Evolutionary conservation across 2,113 vertebrate species (phyloP).

Genomic region (Recurvirostra avosetta): DNA sequence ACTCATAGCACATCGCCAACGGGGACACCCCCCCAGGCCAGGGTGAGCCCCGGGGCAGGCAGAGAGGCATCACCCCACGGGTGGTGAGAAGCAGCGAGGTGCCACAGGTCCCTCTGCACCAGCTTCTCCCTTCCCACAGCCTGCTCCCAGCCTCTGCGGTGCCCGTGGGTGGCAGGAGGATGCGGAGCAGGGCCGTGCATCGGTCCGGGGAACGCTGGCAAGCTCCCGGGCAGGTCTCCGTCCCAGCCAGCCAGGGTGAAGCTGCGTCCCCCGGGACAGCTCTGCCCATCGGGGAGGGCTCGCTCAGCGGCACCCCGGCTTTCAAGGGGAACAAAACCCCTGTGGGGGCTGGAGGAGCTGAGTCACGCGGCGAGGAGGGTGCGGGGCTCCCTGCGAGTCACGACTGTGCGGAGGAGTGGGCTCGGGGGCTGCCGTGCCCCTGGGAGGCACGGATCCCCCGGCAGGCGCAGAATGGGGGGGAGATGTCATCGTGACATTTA

Average conservation of each 20-base stretch:
- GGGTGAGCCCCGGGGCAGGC: background rate
- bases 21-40: background rate
- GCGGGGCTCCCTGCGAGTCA: constrained; percentile 14
- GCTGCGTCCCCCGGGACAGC: background rate
- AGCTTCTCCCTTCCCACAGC: background rate
- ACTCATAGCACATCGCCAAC: rapidly evolving
- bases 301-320: background rate
- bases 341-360: constrained; percentile 52
- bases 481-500: background rate
- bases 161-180: background rate
- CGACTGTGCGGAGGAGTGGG: constrained; percentile 2
- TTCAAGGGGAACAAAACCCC: constrained; percentile 17
- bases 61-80: background rate
- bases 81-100: background rate
- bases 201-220: background rate
- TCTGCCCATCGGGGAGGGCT: background rate
- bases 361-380: constrained; percentile 5
- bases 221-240: background rate
- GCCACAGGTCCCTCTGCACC: background rate
- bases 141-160: background rate
- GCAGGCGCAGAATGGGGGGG: background rate
- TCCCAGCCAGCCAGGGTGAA: background rate
- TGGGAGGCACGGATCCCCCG: background rate
- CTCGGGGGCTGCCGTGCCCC: background rate
- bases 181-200: rapidly evolving